These are phyloP conservation scores for Siphlonurus alternatus DNA, from an alignment of 2,888 invertebrate genomes.

Conservation along the genomic window DNA sequence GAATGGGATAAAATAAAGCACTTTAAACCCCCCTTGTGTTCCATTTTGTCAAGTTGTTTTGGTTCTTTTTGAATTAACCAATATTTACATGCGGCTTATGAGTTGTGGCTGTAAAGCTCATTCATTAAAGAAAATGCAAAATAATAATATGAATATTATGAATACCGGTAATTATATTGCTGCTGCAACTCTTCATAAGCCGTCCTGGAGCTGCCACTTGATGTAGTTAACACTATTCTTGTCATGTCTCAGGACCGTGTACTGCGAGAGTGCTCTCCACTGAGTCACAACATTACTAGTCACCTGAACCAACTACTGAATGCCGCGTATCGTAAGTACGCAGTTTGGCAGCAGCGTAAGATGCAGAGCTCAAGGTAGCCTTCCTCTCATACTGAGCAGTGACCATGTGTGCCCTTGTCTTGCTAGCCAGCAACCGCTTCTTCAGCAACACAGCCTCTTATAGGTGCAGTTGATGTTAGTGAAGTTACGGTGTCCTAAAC, in stretches of 20 bases:
- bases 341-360: conserved; percentile 60
- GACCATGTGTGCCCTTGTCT: background rate
- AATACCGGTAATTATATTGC: background rate
- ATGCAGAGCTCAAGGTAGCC: conserved; percentile 11
- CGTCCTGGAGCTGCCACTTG: no score
- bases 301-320: conserved; percentile 79
- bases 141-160: background rate
- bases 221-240: background rate
- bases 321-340: conserved; percentile 72
- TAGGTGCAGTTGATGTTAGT: no score
- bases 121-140: no score
- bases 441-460: no score
- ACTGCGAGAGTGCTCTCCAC: conserved; percentile 60
- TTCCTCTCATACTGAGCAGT: background rate
- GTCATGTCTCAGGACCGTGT: conserved; percentile 48
- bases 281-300: conserved; percentile 62
- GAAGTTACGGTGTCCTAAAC: no score
- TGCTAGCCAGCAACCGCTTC: no score
- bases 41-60: no score
- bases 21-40: no score
- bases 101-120: background rate
- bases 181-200: background rate
- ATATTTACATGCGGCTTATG: background rate
- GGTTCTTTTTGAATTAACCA: no score
- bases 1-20: no score